phyloP scores from a whole-genome alignment of 2,113 vertebrate genomes.

The Ivindomyrus marchei region DNA sequence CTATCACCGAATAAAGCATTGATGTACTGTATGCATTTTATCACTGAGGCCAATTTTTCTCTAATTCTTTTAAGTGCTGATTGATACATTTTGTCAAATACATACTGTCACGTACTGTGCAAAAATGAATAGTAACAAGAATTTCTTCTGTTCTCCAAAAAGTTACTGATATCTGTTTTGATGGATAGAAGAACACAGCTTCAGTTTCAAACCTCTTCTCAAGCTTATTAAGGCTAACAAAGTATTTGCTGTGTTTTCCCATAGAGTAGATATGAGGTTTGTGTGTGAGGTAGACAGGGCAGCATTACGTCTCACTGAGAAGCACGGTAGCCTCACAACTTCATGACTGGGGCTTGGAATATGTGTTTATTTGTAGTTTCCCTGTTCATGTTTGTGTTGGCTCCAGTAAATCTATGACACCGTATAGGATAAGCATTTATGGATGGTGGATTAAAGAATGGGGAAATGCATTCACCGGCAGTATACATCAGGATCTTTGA shows the following conservation, averaged over 20 bases:
- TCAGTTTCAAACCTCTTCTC: neutral
- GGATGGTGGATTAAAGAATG: neutral
- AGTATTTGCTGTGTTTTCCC: neutral
- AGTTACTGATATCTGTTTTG: neutral
- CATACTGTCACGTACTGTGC: neutral
- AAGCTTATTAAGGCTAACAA: neutral
- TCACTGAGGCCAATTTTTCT: neutral
- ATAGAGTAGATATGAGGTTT: neutral
- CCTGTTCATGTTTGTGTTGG: neutral
- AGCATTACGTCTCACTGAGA: neutral
- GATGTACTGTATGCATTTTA: neutral
- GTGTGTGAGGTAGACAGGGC: neutral
- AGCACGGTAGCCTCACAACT: neutral
- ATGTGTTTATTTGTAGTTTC: neutral
- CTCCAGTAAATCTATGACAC: neutral
- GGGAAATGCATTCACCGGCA: neutral
- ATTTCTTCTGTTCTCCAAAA: neutral
- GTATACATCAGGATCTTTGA: neutral
- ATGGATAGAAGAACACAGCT: neutral
- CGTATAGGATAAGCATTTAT: neutral
- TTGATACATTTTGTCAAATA: neutral
- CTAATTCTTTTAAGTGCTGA: neutral
- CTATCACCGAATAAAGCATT: neutral
- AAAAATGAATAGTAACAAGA: neutral
- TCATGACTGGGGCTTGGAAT: neutral